Conservation (phyloP, 2,888 invertebrate species). For the Ennomos erosarius region DNA sequence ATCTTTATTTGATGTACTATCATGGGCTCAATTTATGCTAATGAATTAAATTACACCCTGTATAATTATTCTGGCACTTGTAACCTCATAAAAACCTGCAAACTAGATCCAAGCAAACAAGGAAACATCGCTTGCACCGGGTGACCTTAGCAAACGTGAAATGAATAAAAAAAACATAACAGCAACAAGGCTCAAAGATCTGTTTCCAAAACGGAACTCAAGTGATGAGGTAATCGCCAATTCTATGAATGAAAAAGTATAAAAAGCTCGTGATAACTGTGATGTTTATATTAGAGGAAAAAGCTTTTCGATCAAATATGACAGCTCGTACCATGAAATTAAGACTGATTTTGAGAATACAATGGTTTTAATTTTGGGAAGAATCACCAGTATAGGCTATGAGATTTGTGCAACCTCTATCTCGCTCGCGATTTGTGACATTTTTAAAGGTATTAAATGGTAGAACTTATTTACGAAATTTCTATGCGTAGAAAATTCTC, state of each 20-base stretch:
- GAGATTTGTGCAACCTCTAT: too few species aligned
- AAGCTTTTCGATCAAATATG: conserved; percentile 28
- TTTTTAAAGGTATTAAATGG: too few species aligned
- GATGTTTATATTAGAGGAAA: conserved; percentile 21
- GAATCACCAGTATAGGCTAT: conserved; percentile 50
- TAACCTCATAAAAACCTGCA: background rate
- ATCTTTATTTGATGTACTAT: too few species aligned
- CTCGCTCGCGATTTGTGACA: too few species aligned
- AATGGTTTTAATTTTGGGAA: conserved; percentile 39
- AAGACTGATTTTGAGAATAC: conserved; percentile 21
- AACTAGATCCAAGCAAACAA: conserved; percentile 31
- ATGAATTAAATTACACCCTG: too few species aligned
- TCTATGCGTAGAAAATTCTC: too few species aligned
- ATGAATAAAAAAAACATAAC: conserved; percentile 50
- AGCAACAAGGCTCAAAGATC: conserved; percentile 42
- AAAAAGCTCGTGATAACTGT: conserved; percentile 50
- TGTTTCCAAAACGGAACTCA: conserved; percentile 52
- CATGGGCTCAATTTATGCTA: too few species aligned
- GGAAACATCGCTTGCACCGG: conserved; percentile 46
- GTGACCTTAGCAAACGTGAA: conserved; percentile 55
- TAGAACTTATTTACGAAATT: too few species aligned
- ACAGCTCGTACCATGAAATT: conserved; percentile 5
- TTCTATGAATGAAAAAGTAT: conserved; percentile 72
- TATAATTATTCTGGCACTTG: too few species aligned
- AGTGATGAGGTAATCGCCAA: conserved; percentile 70